These are phyloP conservation scores for Tichodroma muraria DNA, from an alignment of 2,113 vertebrate species.

Conservation along the genomic window DNA sequence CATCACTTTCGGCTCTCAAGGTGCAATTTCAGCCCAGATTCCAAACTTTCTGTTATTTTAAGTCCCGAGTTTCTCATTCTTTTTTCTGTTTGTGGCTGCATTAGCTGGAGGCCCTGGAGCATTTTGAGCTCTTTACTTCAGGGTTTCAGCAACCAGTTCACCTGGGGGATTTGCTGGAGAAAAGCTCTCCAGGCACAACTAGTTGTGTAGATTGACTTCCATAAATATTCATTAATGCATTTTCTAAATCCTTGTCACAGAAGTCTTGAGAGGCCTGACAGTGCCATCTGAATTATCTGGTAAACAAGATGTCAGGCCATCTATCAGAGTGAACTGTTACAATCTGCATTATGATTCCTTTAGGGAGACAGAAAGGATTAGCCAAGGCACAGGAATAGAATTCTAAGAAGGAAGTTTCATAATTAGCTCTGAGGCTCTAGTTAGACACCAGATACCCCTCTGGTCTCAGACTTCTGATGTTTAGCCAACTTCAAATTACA, in stretches of 20 bases:
- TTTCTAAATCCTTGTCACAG: neutral
- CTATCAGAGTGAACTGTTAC: neutral
- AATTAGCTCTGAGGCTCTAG: constrained; percentile 40
- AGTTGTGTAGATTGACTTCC: neutral
- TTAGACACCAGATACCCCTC: neutral
- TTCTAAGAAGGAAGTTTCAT: constrained; percentile 44
- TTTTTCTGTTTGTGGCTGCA: neutral
- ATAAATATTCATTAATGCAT: neutral
- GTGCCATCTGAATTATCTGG: neutral
- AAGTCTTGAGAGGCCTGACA: neutral
- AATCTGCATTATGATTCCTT: constrained; percentile 17
- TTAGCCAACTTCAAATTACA: neutral
- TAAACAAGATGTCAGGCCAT: neutral
- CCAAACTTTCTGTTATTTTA: neutral
- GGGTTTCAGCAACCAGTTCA: neutral
- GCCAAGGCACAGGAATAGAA: constrained; percentile 21
- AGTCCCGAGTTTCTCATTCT: neutral
- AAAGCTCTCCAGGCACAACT: constrained; percentile 2
- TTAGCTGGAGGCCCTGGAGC: neutral
- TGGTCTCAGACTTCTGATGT: constrained; percentile 6
- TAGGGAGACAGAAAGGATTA: constrained; percentile 39
- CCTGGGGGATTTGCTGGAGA: neutral
- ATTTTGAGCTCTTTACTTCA: neutral
- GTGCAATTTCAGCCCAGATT: neutral
- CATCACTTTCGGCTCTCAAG: neutral